These are phyloP conservation scores for Dermatemys mawii DNA, from an alignment of 2,113 vertebrate genomes.

Conservation along the genomic window DNA sequence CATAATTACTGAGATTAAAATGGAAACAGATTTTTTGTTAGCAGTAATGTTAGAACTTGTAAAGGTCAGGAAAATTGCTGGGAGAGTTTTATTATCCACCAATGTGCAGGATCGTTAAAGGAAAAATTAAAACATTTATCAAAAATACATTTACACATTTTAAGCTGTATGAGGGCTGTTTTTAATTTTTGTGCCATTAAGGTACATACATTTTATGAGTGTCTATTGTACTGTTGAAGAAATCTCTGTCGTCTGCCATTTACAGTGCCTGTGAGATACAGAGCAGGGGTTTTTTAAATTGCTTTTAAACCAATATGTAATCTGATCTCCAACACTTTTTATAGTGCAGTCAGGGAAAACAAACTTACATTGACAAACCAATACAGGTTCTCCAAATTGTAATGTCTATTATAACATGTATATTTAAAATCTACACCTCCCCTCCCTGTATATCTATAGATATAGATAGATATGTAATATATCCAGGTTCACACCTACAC, in stretches of 20 bases:
- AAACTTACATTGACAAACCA: not conserved
- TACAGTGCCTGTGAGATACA: conserved; percentile 28
- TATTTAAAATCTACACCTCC: not conserved
- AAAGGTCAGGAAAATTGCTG: conserved; percentile 3
- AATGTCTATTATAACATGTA: not conserved
- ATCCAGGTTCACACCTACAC: not conserved
- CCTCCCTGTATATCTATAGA: too few species aligned
- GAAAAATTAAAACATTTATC: conserved; percentile 29
- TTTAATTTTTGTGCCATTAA: conserved; percentile 35
- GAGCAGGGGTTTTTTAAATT: conserved; percentile 26
- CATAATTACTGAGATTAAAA: conserved; percentile 37
- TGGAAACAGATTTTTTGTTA: conserved; percentile 24
- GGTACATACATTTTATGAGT: not conserved
- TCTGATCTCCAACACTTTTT: not conserved
- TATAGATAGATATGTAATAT: not conserved
- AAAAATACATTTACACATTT: conserved; percentile 13
- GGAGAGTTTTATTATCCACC: conserved; percentile 13
- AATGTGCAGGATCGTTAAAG: not conserved
- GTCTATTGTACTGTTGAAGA: conserved; percentile 21
- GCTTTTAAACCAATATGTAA: conserved; percentile 34
- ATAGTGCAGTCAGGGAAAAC: not conserved
- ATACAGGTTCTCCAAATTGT: not conserved
- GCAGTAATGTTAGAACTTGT: conserved; percentile 17
- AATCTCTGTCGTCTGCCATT: conserved; percentile 19
- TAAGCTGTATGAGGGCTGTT: conserved; percentile 6